These are phyloP conservation scores for Drosophila tripunctata DNA, from an alignment of 2,888 invertebrate species.

Conservation along the genomic window DNA sequence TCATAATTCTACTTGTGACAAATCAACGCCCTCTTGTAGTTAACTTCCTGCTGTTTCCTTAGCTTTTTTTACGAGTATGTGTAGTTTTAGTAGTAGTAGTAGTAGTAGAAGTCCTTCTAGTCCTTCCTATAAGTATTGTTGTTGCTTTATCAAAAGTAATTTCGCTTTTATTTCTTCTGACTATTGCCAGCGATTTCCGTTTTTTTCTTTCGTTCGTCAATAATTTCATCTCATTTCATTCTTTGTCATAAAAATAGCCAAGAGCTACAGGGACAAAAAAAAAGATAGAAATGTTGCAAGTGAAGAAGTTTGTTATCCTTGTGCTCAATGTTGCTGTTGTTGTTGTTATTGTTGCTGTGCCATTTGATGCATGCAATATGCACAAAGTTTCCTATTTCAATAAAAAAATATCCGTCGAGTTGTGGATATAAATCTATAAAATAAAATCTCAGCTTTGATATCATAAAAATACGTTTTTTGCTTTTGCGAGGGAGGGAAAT, in stretches of 20 bases:
- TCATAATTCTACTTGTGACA: conserved; percentile 78
- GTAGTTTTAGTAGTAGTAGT: conserved; percentile 57
- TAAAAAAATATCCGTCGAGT: conserved; percentile 63
- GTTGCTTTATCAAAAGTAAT: conserved; percentile 78
- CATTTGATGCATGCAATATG: conserved; percentile 80
- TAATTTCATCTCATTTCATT: conserved; percentile 79
- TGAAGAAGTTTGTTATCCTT: conserved; percentile 44
- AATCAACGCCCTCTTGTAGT: conserved; percentile 79
- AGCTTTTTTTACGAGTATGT: conserved; percentile 45
- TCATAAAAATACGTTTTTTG: conserved; percentile 48
- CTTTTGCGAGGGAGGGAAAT: not conserved
- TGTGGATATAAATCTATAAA: conserved; percentile 74
- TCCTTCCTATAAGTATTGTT: conserved; percentile 32
- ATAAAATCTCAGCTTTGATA: conserved; percentile 65
- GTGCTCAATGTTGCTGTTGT: too few species aligned
- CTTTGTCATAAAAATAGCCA: conserved; percentile 74
- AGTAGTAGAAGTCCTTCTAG: conserved; percentile 48
- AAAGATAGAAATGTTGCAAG: conserved; percentile 50
- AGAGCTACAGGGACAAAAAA: conserved; percentile 5
- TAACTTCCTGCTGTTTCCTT: conserved; percentile 61
- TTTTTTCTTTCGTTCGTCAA: conserved; percentile 65
- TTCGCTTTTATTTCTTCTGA: conserved; percentile 78
- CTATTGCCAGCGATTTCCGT: conserved; percentile 80
- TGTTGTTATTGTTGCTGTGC: conserved; percentile 39
- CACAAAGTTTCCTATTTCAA: conserved; percentile 75